Evolutionary conservation across 2,888 invertebrate species (phyloP), one percentile per base, ranked within the genome.

Genomic region (Acronicta aceris): DNA sequence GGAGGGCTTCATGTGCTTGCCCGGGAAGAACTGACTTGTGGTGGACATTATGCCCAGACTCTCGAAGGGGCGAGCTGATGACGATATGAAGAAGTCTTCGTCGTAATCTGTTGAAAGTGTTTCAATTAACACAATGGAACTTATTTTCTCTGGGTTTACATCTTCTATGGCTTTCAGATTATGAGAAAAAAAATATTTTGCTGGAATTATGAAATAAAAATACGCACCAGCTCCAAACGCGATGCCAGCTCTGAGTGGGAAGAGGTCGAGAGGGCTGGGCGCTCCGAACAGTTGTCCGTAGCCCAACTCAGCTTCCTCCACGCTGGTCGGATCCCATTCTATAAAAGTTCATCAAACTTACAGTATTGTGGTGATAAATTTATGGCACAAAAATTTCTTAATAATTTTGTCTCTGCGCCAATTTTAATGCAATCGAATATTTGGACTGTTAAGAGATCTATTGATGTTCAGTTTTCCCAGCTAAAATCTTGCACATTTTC

Each of bases 41-140:
- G 92, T 90, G 30, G 93, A 91, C 89, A 95, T 88, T 45, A 95
- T 86, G 79, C 94, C 94, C 70, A 95, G 92, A 71, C 95, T 95
- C 86, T 97, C 96, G 89, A 97, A 97, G n/a, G 97, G 97, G 57
- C 96, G 95, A 66, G 96, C 95, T 36, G 97, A 96, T 64, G 97
- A 96, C 74, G 96, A 96, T 76, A 97, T 96, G 90, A 96, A 97
- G 89, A 97, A 97, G 79, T 97, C 97, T 72, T 96, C 96, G 79
- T 96, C 91, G 84, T 95, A 93, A 78, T 94, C 95, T 95, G 85
- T n/a, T 25, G 41, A 33, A 15, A 48, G 43, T 25, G 9, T 45
- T 51, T 48, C 15, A 33, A 10, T 12, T 12, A 33, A 33, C 12
- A 12, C 12, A 33, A 33, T 4, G 12, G 5, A 12, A 10, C 1